Percentiles rank a stretch among this genome's conserved stretches.
phyloP scores from a whole-genome alignment of 2,113 vertebrate genomes.

The Chiloscyllium plagiosum region DNA sequence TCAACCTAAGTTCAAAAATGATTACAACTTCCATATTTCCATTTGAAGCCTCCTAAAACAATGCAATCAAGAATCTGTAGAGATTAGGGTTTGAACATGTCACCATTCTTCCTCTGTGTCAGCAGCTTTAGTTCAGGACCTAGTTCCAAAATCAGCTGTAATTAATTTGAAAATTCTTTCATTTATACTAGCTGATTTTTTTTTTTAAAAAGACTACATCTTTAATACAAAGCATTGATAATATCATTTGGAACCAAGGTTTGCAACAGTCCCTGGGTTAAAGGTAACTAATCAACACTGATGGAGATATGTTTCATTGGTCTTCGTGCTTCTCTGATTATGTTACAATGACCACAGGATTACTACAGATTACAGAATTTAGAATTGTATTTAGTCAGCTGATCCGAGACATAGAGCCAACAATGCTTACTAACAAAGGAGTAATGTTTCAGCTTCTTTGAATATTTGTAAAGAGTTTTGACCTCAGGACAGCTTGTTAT shows the following conservation, averaged over 20 bases:
- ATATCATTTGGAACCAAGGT: neutral
- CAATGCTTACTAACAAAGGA: neutral
- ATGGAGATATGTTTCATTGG: neutral
- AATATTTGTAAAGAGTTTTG: neutral
- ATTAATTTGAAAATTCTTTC: neutral
- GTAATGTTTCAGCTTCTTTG: neutral
- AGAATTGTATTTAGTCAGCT: neutral
- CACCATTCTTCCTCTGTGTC: neutral
- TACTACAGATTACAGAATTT: neutral
- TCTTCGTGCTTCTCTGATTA: neutral
- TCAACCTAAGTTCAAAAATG: neutral
- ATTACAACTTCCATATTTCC: neutral
- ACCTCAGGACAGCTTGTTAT: neutral
- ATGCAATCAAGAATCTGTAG: neutral
- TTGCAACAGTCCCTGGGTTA: no score
- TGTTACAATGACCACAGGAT: neutral
- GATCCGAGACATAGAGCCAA: neutral
- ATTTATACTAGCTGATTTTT: neutral
- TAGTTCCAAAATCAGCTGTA: neutral
- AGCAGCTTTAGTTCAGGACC: neutral
- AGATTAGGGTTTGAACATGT: neutral
- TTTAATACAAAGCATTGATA: neutral
- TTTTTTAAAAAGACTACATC: neutral
- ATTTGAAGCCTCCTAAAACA: neutral
- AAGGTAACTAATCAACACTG: neutral